Percentiles rank a stretch among this genome's conserved stretches.
Conservation (phyloP, 2,888 invertebrate species). For the Girardia tigrina region DNA sequence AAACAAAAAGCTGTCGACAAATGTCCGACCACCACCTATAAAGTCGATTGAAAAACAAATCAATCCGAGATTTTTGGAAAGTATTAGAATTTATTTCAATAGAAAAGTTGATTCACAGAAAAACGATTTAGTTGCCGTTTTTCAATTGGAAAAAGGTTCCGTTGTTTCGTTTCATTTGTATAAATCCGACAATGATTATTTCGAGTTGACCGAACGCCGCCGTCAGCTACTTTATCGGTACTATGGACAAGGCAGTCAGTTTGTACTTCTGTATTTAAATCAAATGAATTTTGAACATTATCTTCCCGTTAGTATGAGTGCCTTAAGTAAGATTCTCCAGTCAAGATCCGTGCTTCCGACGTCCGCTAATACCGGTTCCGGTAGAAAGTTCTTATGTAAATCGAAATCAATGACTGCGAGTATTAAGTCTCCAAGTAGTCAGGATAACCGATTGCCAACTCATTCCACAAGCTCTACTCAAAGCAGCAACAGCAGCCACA, state of each 20-base stretch:
- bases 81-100: conserved; percentile 2
- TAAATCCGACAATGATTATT: conserved; percentile 23
- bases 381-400: conserved; percentile 5
- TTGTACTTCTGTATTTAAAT: conserved; percentile 34
- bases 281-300: conserved; percentile 29
- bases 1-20: neutral
- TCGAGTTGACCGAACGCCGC: conserved; percentile 35
- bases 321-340: conserved; percentile 19
- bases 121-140: conserved; percentile 34
- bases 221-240: conserved; percentile 32
- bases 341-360: conserved; percentile 11
- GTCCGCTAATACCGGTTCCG: neutral
- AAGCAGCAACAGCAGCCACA: conserved; percentile 8
- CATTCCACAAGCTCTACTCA: neutral
- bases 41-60: conserved; percentile 7
- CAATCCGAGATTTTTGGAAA: neutral
- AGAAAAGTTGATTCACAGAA: conserved; percentile 16
- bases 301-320: conserved; percentile 27
- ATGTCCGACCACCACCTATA: neutral
- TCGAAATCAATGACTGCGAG: neutral
- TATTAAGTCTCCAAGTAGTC: neutral
- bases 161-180: conserved; percentile 30
- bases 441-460: conserved; percentile 2
- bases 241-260: conserved; percentile 34
- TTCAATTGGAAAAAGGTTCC: conserved; percentile 29